Evolutionary conservation across 1,140 invertebrate genomes (phyloP).

Genomic region (Protaetia brevitarsis): DNA sequence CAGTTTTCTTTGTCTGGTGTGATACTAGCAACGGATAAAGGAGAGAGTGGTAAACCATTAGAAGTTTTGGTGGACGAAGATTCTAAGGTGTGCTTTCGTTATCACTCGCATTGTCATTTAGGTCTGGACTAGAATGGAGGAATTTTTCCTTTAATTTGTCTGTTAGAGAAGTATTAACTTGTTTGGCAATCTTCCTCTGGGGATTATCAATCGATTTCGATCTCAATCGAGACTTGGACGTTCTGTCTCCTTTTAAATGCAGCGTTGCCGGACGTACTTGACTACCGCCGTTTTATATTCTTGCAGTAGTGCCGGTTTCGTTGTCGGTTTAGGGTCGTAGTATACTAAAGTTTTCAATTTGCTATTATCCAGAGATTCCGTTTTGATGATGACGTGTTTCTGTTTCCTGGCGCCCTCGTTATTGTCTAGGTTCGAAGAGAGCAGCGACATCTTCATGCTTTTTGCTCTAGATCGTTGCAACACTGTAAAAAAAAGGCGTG

Average conservation of each 20-base stretch:
- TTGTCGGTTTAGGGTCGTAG: conserved; percentile 2
- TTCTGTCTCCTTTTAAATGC: conserved; percentile 29
- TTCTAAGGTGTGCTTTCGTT: conserved; percentile 49
- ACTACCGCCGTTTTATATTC: conserved; percentile 1
- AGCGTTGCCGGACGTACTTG: conserved; percentile 35
- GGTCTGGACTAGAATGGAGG: conserved; percentile 44
- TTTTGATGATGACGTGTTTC: conserved; percentile 44
- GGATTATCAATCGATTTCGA: conserved; percentile 46
- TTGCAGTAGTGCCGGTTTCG: neutral
- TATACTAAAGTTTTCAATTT: conserved; percentile 4
- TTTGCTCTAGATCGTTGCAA: conserved; percentile 34
- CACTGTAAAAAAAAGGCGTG: conserved; percentile 28
- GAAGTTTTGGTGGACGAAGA: conserved; percentile 39
- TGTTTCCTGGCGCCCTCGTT: conserved; percentile 29
- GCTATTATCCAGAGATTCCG: conserved; percentile 20
- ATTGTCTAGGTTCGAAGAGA: conserved; percentile 35
- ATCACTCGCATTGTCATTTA: conserved; percentile 44
- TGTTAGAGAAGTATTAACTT: conserved; percentile 47
- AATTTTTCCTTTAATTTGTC: conserved; percentile 50
- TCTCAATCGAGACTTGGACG: conserved; percentile 30
- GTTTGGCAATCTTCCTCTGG: conserved; percentile 27
- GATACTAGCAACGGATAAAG: conserved; percentile 36
- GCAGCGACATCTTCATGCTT: conserved; percentile 30
- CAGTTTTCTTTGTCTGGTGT: conserved; percentile 31
- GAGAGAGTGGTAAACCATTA: conserved; percentile 38